Percentiles rank a stretch among this genome's conserved stretches.
Evolutionary conservation across 2,888 invertebrate species (phyloP).

Genomic region (Hirudinaria manillensis): DNA sequence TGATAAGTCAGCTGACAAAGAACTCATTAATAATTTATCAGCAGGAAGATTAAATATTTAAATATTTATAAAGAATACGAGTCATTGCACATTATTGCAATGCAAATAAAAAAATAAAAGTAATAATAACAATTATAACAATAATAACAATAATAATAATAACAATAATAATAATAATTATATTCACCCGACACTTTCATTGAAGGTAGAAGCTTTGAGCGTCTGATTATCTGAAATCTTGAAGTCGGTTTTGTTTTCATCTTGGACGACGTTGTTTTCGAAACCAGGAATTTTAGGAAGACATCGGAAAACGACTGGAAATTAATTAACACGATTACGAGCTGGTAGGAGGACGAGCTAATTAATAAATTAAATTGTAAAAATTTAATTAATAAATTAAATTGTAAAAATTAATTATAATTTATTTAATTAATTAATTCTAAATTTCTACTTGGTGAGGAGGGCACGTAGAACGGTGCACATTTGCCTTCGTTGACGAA

Average conservation of each 20-base stretch:
- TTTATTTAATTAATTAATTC: neutral
- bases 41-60: too few relatives aligned
- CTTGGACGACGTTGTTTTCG: neutral
- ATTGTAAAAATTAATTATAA: neutral
- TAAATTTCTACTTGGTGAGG: constrained; percentile 16
- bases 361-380: neutral
- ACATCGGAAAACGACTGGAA: constrained; percentile 30
- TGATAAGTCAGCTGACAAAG: too few relatives aligned
- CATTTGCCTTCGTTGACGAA: constrained; percentile 19
- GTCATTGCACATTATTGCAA: too few relatives aligned
- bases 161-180: neutral
- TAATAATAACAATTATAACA: neutral
- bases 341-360: neutral
- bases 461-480: constrained; percentile 27
- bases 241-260: neutral
- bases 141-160: neutral
- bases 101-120: too few relatives aligned
- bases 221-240: constrained; percentile 18
- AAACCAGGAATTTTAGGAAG: constrained; percentile 11
- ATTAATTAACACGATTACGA: neutral
- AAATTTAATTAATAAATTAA: neutral
- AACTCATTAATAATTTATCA: too few relatives aligned
- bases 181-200: constrained; percentile 6
- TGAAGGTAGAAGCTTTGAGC: neutral
- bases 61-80: too few relatives aligned